phyloP scores from a whole-genome alignment of 2,888 invertebrate genomes.

The Cryptocephalus moraei region DNA sequence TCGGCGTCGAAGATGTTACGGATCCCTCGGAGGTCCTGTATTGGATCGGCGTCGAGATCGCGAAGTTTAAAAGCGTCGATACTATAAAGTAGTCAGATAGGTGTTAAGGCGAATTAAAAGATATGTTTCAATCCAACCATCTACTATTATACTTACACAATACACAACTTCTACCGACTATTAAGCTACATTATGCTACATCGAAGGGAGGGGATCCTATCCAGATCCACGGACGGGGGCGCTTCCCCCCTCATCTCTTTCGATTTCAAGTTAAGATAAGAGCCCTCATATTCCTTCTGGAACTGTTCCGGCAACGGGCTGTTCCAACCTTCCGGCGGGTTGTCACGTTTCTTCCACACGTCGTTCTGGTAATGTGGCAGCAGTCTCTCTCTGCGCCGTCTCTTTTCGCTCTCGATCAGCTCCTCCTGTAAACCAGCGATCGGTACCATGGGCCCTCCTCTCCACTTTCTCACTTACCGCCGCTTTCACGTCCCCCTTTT shows the following conservation, averaged over 20 bases:
- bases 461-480: slow-evolving; percentile 46
- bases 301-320: slow-evolving; percentile 71
- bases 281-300: slow-evolving; percentile 52
- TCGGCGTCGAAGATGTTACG: slow-evolving; percentile 49
- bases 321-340: slow-evolving; percentile 75
- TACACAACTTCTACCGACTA: no score
- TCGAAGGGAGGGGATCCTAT: slow-evolving; percentile 3
- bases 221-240: slow-evolving; percentile 18
- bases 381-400: slow-evolving; percentile 52
- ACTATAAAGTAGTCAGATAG: slow-evolving; percentile 20
- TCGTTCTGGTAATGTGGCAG: slow-evolving; percentile 61
- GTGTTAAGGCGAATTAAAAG: no score
- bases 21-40: slow-evolving; percentile 63
- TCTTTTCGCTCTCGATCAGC: slow-evolving; percentile 62
- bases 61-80: slow-evolving; percentile 69
- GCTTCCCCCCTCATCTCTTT: slow-evolving; percentile 46
- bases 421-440: slow-evolving; percentile 22
- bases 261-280: slow-evolving; percentile 55
- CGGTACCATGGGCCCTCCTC: background rate
- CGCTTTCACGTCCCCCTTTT: slow-evolving; percentile 51
- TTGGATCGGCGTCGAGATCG: slow-evolving; percentile 65
- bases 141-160: no score
- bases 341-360: slow-evolving; percentile 65
- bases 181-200: slow-evolving; percentile 18
- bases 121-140: no score